phyloP scores from a whole-genome alignment of 2,888 invertebrate species.

The Harpalus rufipes region DNA sequence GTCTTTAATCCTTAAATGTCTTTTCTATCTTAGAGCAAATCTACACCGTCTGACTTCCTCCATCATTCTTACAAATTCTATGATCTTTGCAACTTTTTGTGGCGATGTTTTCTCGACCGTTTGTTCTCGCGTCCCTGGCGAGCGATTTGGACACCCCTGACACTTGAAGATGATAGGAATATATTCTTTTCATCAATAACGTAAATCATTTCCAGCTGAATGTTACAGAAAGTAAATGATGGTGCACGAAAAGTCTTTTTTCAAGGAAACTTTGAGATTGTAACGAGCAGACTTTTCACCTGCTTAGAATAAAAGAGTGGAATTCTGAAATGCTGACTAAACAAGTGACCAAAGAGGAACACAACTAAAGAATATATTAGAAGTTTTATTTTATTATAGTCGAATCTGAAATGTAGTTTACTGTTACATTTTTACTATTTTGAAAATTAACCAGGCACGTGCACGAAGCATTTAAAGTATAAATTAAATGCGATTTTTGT shows the following conservation, averaged over 20 bases:
- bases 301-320: too few species aligned
- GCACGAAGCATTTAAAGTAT: too few species aligned
- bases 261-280: neutral
- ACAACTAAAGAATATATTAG: too few species aligned
- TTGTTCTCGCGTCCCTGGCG: conserved; percentile 59
- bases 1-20: neutral
- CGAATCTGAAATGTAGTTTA: too few species aligned
- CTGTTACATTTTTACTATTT: too few species aligned
- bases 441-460: too few species aligned
- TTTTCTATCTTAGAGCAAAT: neutral
- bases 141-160: conserved; percentile 64
- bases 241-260: neutral
- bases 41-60: neutral
- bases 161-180: conserved; percentile 66
- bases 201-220: conserved; percentile 66
- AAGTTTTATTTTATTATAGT: too few species aligned
- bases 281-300: neutral
- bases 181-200: conserved; percentile 66
- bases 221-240: conserved; percentile 54
- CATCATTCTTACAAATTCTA: neutral
- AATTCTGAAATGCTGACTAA: too few species aligned
- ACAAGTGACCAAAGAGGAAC: too few species aligned
- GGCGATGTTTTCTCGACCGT: conserved; percentile 49
- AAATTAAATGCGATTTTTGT: too few species aligned
- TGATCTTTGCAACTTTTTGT: neutral